phyloP scores from a whole-genome alignment of 2,888 invertebrate genomes.

The Epinotia bilunana region DNA sequence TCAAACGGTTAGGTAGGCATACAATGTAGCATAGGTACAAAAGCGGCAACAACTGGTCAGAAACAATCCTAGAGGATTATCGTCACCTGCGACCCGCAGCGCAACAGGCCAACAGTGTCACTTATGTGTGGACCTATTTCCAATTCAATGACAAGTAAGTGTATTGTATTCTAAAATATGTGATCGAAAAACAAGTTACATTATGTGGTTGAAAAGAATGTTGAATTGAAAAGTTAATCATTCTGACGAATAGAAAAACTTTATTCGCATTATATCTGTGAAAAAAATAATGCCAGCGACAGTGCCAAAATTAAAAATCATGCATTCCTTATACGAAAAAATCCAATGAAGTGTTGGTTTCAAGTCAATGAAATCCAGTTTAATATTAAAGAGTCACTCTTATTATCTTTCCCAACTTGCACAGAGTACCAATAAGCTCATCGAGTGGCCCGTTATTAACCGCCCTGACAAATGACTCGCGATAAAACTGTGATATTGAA shows the following conservation, averaged over 20 bases:
- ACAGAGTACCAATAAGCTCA: constrained; percentile 36
- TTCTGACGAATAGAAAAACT: too few species aligned
- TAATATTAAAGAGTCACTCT: constrained; percentile 17
- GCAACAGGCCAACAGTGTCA: background rate
- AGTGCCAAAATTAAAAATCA: too few species aligned
- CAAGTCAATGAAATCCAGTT: constrained; percentile 11
- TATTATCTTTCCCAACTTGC: constrained; percentile 35
- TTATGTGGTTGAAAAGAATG: too few species aligned
- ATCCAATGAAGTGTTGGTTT: background rate
- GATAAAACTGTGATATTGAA: constrained; percentile 43
- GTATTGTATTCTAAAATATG: too few species aligned
- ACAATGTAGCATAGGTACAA: background rate
- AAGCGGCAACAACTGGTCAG: background rate
- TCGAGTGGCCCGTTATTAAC: constrained; percentile 43
- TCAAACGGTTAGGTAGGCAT: background rate
- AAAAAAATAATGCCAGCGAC: too few species aligned
- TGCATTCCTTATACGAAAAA: too few species aligned
- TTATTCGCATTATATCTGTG: too few species aligned
- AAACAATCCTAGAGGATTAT: constrained; percentile 3
- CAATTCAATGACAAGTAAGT: too few species aligned
- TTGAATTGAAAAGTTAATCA: too few species aligned
- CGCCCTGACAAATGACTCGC: constrained; percentile 35
- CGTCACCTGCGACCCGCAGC: background rate
- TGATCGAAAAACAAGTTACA: too few species aligned
- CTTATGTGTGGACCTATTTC: too few species aligned